These are phyloP conservation scores for Bungarus multicinctus DNA, from an alignment of 2,113 vertebrate species.

Conservation along the genomic window DNA sequence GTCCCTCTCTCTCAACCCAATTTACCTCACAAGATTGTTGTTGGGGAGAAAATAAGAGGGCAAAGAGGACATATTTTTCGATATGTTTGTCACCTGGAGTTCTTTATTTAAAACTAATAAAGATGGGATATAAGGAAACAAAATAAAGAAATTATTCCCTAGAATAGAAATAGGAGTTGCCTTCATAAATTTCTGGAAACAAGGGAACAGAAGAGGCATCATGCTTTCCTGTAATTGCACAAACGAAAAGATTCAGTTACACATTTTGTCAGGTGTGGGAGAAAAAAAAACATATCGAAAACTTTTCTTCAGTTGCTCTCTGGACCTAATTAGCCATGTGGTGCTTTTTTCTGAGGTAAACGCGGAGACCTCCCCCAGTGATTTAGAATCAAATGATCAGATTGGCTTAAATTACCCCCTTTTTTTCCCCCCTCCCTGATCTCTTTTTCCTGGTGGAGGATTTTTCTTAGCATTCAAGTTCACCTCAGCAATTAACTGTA, in stretches of 20 bases:
- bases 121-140: not conserved
- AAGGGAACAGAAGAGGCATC: not conserved
- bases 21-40: not conserved
- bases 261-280: not conserved
- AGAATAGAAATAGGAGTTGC: constrained; percentile 35
- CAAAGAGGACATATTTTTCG: not conserved
- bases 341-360: constrained; percentile 40
- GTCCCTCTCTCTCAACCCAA: not conserved
- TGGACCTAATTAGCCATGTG: constrained; percentile 54
- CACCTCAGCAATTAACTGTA: constrained; percentile 43
- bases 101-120: not conserved
- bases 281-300: not conserved
- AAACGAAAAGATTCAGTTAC: not conserved
- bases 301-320: constrained; percentile 53
- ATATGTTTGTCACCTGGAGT: not conserved
- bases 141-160: constrained; percentile 19
- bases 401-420: constrained; percentile 42
- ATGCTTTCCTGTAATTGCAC: not conserved
- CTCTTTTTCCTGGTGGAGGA: not conserved
- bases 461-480: constrained; percentile 37
- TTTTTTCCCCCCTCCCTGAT: too few species aligned
- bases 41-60: not conserved
- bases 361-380: constrained; percentile 41
- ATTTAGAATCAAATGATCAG: constrained; percentile 63
- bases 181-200: constrained; percentile 31